phyloP scores from a whole-genome alignment of 2,888 invertebrate species.

The Cyclophora albipunctata region DNA sequence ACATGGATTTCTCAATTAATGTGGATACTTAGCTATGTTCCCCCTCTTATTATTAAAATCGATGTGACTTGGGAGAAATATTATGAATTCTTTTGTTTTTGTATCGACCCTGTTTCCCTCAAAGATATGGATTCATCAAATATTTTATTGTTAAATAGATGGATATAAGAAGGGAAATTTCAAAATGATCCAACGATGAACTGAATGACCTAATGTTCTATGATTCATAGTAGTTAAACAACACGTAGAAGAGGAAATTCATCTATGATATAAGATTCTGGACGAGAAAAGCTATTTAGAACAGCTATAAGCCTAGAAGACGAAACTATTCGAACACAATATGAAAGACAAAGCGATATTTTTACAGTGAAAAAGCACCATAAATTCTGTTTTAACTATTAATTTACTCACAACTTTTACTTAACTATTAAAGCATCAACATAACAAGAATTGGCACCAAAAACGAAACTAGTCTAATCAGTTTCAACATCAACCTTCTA shows the following conservation, averaged over 20 bases:
- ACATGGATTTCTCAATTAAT: too few species aligned
- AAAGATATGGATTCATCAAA: constrained; percentile 42
- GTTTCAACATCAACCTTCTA: constrained; percentile 23
- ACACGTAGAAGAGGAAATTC: constrained; percentile 21
- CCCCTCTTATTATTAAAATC: too few species aligned
- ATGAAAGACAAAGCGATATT: constrained; percentile 16
- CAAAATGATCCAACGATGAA: too few species aligned
- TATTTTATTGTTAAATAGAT: constrained; percentile 2
- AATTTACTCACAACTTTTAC: constrained; percentile 59
- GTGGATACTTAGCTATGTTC: too few species aligned
- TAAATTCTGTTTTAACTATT: constrained; percentile 53
- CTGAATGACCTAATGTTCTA: too few species aligned
- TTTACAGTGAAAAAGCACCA: constrained; percentile 55
- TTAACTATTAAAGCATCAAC: constrained; percentile 66
- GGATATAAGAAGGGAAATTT: too few species aligned
- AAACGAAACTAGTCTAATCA: constrained; percentile 38
- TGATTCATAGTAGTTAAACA: constrained; percentile 28
- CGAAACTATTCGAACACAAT: constrained; percentile 6
- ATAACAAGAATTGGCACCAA: constrained; percentile 65
- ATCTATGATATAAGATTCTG: constrained; percentile 16
- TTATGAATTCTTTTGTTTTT: too few species aligned
- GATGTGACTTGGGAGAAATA: too few species aligned
- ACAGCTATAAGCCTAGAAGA: neutral
- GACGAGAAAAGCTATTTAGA: constrained; percentile 24
- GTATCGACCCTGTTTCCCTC: constrained; percentile 52